These are phyloP conservation scores for Pycnonotus jocosus DNA, from an alignment of 2,113 vertebrate species.

Conservation along the genomic window DNA sequence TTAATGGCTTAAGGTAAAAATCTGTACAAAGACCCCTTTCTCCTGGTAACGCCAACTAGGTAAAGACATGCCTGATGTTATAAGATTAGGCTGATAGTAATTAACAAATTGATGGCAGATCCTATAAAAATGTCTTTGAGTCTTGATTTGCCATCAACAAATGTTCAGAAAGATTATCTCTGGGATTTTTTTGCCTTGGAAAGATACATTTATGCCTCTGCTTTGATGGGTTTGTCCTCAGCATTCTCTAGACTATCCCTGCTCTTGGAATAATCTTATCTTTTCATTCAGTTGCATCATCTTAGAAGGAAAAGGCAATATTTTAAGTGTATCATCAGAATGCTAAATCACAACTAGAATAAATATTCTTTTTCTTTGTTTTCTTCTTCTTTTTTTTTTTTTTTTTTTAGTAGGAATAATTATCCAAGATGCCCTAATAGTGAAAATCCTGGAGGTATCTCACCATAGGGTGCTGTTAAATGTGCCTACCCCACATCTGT, in stretches of 20 bases:
- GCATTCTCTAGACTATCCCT: background rate
- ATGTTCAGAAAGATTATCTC: background rate
- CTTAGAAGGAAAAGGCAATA: background rate
- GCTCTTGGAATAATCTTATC: background rate
- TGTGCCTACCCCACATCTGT: background rate
- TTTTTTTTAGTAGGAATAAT: background rate
- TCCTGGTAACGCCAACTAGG: background rate
- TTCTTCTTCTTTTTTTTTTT: background rate
- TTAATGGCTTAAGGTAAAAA: background rate
- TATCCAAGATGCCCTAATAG: background rate
- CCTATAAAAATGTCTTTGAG: background rate
- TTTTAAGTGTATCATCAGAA: background rate
- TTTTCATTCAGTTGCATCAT: background rate
- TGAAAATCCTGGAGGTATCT: background rate
- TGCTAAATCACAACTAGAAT: background rate
- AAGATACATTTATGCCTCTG: background rate
- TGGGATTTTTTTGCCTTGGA: background rate
- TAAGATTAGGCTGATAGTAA: background rate
- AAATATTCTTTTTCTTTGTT: background rate
- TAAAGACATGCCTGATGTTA: background rate
- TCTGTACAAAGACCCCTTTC: background rate
- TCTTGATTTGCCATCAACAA: background rate
- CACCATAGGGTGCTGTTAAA: background rate
- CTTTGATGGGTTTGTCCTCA: background rate
- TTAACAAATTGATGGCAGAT: background rate